These are phyloP conservation scores for Ophion ellenae DNA, from an alignment of 2,888 invertebrate genomes.

Conservation along the genomic window DNA sequence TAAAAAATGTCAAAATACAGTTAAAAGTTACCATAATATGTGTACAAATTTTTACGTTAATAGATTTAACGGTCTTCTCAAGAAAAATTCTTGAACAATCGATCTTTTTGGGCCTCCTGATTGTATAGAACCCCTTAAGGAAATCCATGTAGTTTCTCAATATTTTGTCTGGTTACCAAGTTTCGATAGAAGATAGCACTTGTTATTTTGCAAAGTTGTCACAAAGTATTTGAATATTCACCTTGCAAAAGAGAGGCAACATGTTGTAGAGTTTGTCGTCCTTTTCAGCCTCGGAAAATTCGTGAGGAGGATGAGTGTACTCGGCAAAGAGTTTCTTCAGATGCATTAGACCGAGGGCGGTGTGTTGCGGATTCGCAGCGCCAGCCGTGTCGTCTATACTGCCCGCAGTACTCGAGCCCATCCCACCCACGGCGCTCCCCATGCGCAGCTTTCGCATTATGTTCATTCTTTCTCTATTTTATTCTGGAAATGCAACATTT, in stretches of 20 bases:
- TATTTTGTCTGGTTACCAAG: too few relatives aligned
- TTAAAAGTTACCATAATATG: too few relatives aligned
- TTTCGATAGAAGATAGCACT: neutral
- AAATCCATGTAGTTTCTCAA: too few relatives aligned
- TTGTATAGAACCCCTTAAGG: too few relatives aligned
- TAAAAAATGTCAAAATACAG: too few relatives aligned
- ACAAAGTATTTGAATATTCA: conserved; percentile 81
- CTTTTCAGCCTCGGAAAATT: conserved; percentile 91
- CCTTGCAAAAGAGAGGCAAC: conserved; percentile 99
- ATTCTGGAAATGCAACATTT: conserved; percentile 35
- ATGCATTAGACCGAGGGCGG: conserved; percentile 97
- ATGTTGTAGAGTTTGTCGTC: conserved; percentile 98
- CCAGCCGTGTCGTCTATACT: conserved; percentile 86
- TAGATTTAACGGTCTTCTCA: too few relatives aligned
- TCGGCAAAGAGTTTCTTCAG: conserved; percentile 98
- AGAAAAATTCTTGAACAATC: too few relatives aligned
- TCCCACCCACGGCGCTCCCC: conserved; percentile 84
- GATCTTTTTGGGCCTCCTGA: too few relatives aligned
- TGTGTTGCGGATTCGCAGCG: conserved; percentile 88
- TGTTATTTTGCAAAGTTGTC: neutral
- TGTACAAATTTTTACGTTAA: too few relatives aligned
- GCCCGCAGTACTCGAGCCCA: conserved; percentile 84
- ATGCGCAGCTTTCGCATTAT: conserved; percentile 95
- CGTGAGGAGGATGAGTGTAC: conserved; percentile 94
- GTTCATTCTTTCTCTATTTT: conserved; percentile 88